Evolutionary conservation across 2,888 invertebrate genomes (phyloP).

Genomic region (Andrena praecox): DNA sequence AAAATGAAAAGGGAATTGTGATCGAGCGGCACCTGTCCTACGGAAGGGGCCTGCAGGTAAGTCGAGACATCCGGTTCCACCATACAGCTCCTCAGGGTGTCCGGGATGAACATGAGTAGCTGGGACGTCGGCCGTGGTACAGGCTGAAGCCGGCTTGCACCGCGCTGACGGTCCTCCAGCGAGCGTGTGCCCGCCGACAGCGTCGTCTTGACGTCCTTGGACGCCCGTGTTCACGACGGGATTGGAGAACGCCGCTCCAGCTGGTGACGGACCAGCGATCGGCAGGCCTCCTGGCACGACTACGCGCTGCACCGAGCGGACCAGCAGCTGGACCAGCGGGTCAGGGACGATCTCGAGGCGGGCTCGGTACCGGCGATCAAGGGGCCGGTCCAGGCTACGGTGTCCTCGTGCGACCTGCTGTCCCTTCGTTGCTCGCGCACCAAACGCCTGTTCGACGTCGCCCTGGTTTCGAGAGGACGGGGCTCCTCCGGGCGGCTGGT

Average conservation of each 20-base stretch:
- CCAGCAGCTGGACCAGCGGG: constrained; percentile 10
- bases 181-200: constrained; percentile 42
- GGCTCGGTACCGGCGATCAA: background rate
- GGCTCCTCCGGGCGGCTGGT: constrained; percentile 6
- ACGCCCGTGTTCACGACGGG: constrained; percentile 7
- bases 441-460: background rate
- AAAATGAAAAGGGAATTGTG: background rate
- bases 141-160: constrained; percentile 76
- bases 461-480: background rate
- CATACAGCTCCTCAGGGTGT: constrained; percentile 97
- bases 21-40: constrained; percentile 92
- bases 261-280: background rate
- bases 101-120: constrained; percentile 95
- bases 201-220: constrained; percentile 58
- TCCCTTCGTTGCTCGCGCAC: background rate
- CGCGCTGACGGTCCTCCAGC: constrained; percentile 56
- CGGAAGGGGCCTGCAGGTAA: constrained; percentile 97
- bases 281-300: background rate
- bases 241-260: constrained; percentile 2
- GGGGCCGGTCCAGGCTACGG: background rate
- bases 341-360: background rate
- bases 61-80: constrained; percentile 97
- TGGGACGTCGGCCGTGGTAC: constrained; percentile 79
- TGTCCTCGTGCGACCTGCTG: background rate
- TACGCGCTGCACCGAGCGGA: constrained; percentile 7